Percentiles rank a stretch among this genome's conserved stretches.
phyloP scores from a whole-genome alignment of 1,140 invertebrate genomes.

The Dryas iulia region DNA sequence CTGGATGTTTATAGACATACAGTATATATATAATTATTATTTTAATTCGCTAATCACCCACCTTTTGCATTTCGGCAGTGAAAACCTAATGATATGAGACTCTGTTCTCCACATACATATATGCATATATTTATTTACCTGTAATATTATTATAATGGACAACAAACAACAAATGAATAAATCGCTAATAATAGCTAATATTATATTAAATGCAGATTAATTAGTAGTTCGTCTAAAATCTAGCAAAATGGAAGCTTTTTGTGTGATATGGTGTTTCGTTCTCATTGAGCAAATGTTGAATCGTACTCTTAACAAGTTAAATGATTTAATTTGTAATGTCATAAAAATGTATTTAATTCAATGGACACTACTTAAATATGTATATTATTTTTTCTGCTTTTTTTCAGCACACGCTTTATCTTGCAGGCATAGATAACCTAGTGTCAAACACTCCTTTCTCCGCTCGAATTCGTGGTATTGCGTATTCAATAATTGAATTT shows the following conservation, averaged over 20 bases:
- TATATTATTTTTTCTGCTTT: background rate
- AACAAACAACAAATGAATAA: background rate
- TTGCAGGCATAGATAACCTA: too few species aligned
- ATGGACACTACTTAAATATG: background rate
- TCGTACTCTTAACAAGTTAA: background rate
- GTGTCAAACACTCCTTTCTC: too few species aligned
- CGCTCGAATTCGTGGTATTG: too few species aligned
- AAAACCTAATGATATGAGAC: background rate
- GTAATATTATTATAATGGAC: background rate
- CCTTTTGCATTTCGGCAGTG: background rate
- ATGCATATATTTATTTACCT: too few species aligned
- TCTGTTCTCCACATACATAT: background rate
- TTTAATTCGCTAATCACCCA: too few species aligned
- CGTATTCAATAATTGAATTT: too few species aligned
- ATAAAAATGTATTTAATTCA: background rate
- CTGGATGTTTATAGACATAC: background rate
- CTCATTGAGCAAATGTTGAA: constrained; percentile 53
- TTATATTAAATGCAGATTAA: constrained; percentile 26
- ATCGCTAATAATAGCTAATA: constrained; percentile 8
- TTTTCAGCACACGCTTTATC: background rate
- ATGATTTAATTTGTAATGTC: background rate
- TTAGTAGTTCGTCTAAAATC: constrained; percentile 25
- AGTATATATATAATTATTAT: background rate
- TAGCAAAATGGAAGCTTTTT: constrained; percentile 61
- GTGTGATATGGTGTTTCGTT: constrained; percentile 57